A percentile compares a stretch with the other conserved stretches of the same genome.
phyloP scores from a whole-genome alignment of 2,113 vertebrate species.

The Pavo muticus region DNA sequence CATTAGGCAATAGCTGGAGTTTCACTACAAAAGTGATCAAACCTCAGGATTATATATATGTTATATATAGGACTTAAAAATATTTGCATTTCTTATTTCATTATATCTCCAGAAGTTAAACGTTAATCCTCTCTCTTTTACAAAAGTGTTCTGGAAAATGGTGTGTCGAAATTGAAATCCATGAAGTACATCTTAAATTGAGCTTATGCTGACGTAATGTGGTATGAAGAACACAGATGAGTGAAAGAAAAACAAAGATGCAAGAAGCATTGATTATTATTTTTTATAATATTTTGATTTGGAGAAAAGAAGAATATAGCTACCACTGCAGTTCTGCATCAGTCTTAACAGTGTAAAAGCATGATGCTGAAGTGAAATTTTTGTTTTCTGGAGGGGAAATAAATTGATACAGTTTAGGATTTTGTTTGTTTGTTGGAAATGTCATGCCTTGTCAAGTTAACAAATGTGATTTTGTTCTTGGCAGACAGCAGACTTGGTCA shows the following conservation, averaged over 20 bases:
- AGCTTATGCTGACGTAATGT: not conserved
- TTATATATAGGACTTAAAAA: not conserved
- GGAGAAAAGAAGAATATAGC: not conserved
- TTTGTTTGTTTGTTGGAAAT: constrained; percentile 60
- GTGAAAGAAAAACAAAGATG: not conserved
- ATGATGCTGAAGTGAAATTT: constrained; percentile 2
- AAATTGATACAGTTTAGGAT: constrained; percentile 23
- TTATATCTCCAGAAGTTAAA: not conserved
- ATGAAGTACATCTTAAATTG: not conserved
- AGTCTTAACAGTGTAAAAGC: not conserved
- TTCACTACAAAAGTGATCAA: constrained; percentile 1
- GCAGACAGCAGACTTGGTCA: constrained; percentile 27
- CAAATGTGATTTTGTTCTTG: constrained; percentile 44
- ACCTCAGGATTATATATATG: not conserved
- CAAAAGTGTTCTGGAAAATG: not conserved
- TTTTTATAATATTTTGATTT: constrained; percentile 1
- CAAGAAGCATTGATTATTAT: not conserved
- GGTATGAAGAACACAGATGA: not conserved
- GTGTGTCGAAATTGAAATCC: not conserved
- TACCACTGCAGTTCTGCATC: not conserved
- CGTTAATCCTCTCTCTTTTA: not conserved
- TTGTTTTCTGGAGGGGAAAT: constrained; percentile 37
- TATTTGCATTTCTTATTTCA: not conserved
- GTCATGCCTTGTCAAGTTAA: constrained; percentile 58
- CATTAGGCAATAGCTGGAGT: not conserved